Evolutionary conservation across 2,113 vertebrate species (phyloP).

Genomic region (Thymallus thymallus): DNA sequence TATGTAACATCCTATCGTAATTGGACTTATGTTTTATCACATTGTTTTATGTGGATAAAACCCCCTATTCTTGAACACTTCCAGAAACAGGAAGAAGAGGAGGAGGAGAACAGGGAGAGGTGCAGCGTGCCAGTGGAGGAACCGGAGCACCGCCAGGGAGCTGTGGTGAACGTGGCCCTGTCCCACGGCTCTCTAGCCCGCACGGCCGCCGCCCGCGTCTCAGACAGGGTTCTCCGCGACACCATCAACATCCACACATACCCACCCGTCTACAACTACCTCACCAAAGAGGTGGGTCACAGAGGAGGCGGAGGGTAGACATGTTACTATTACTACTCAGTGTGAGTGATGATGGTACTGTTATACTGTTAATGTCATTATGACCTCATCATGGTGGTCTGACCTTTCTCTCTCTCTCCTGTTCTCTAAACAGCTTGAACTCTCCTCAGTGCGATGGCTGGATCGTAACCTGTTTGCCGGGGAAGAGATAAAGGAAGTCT

Average conservation of each 20-base stretch:
- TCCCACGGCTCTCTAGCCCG: constrained; percentile 18
- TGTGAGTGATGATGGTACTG: not conserved
- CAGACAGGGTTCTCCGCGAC: constrained; percentile 31
- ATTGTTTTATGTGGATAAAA: not conserved
- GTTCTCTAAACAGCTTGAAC: constrained; percentile 42
- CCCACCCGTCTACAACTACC: constrained; percentile 49
- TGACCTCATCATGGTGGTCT: not conserved
- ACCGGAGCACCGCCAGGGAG: constrained; percentile 26
- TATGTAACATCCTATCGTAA: too few species aligned
- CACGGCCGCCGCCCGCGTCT: constrained; percentile 26
- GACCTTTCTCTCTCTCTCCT: not conserved
- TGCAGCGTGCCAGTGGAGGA: not conserved
- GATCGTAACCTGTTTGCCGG: constrained; percentile 48
- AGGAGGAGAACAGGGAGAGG: constrained; percentile 10
- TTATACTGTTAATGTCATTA: not conserved
- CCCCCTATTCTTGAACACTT: not conserved
- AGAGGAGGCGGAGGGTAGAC: not conserved
- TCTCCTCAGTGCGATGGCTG: constrained; percentile 34
- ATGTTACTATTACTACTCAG: not conserved
- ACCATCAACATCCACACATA: constrained; percentile 30
- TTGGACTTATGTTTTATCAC: too few species aligned
- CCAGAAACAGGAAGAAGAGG: constrained; percentile 41
- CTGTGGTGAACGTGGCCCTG: constrained; percentile 18
- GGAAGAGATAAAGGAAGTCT: constrained; percentile 55
- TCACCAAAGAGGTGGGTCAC: constrained; percentile 43